phyloP scores from a whole-genome alignment of 2,113 vertebrate species.

The Dromiciops gliroides region DNA sequence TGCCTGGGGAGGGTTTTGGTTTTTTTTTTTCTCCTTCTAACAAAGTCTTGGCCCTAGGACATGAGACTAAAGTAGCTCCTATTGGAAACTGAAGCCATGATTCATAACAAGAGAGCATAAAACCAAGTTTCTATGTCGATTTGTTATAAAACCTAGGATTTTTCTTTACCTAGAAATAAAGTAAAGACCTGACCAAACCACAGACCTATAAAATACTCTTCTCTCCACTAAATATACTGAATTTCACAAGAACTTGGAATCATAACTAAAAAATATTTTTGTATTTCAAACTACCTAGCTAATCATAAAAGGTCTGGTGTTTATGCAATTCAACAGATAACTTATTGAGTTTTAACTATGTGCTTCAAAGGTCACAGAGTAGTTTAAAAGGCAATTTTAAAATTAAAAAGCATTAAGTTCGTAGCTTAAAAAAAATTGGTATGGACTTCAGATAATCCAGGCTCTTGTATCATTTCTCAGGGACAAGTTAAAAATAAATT shows the following conservation, averaged over 20 bases:
- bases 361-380: background rate
- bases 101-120: background rate
- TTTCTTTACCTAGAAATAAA: background rate
- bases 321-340: background rate
- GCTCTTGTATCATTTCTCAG: constrained; percentile 8
- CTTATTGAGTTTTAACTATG: background rate
- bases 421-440: background rate
- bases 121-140: background rate
- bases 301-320: background rate
- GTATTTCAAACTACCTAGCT: background rate
- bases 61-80: background rate
- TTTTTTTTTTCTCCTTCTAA: no score
- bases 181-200: background rate
- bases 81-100: background rate
- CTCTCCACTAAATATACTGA: background rate
- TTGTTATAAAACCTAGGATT: background rate
- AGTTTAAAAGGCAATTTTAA: background rate
- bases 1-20: background rate
- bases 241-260: background rate
- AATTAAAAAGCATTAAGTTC: background rate
- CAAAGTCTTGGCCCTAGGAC: constrained; percentile 46
- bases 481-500: background rate
- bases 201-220: background rate
- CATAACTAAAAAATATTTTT: background rate
- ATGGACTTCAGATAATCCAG: background rate